A percentile compares a stretch with the other conserved stretches of the same genome.
Evolutionary conservation across 2,797 vertebrate species (phyloP).

Genomic region (Zalophus californianus): DNA sequence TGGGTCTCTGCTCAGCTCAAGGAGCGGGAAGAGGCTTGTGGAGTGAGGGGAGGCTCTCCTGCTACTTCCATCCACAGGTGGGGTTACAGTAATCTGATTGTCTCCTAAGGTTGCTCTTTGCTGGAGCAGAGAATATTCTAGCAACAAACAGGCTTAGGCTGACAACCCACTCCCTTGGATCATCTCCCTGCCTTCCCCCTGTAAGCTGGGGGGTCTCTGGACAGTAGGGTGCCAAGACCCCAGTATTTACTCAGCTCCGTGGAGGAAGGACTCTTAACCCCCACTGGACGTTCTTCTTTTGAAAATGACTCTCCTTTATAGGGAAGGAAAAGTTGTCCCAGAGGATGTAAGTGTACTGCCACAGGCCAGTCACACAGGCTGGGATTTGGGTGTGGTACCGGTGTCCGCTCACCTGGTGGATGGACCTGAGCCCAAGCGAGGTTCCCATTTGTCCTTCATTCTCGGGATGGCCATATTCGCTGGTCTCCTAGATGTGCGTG

Average conservation of each 20-base stretch:
- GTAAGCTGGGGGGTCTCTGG: not conserved
- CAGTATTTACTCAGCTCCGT: accelerated
- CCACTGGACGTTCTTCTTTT: no score
- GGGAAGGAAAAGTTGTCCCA: accelerated
- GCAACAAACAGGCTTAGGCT: not conserved
- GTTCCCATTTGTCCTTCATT: accelerated
- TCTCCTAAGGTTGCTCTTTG: not conserved
- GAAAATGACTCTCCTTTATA: no score
- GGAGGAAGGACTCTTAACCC: not conserved
- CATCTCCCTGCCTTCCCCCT: not conserved
- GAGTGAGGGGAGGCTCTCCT: accelerated
- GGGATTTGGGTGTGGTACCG: accelerated
- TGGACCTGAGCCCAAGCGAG: accelerated
- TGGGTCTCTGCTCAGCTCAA: not conserved
- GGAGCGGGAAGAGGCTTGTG: accelerated
- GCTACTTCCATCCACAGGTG: accelerated
- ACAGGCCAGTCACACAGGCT: accelerated
- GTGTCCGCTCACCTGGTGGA: accelerated
- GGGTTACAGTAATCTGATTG: no score
- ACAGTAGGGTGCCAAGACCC: not conserved
- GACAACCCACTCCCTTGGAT: no score
- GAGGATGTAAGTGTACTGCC: not conserved
- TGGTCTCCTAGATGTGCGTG: not conserved
- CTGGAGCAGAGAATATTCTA: not conserved
- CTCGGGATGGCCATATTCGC: accelerated